A percentile compares a stretch with the other conserved stretches of the same genome.
These are phyloP conservation scores for Odontocerum albicorne DNA, from an alignment of 2,888 invertebrate species.

Conservation along the genomic window DNA sequence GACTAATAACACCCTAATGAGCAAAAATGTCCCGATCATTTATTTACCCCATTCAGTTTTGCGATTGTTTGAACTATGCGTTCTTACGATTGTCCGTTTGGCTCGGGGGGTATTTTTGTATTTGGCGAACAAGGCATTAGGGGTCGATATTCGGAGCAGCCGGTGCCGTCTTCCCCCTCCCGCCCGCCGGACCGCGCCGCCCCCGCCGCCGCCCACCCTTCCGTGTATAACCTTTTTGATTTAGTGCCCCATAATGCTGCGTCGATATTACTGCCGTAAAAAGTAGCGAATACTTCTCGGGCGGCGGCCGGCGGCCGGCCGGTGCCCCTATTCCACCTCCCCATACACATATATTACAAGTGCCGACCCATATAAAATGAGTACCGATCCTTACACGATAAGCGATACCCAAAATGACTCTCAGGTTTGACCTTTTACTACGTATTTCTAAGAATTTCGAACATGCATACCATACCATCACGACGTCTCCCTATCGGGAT, in stretches of 20 bases:
- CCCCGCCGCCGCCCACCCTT: constrained; percentile 17
- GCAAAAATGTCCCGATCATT: neutral
- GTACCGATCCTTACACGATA: too few species aligned
- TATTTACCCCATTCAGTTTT: neutral
- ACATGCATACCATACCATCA: too few species aligned
- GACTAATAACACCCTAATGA: neutral
- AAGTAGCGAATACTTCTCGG: constrained; percentile 16
- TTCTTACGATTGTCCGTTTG: constrained; percentile 7
- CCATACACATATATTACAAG: too few species aligned
- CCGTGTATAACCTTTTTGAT: constrained; percentile 26
- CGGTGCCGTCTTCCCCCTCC: constrained; percentile 32
- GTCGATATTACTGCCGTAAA: constrained; percentile 20
- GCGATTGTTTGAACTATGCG: neutral
- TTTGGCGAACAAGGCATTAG: constrained; percentile 11
- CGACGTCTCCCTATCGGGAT: too few species aligned
- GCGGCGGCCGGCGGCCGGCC: too few species aligned
- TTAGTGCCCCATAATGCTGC: constrained; percentile 31
- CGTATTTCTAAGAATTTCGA: too few species aligned
- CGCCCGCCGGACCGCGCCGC: constrained; percentile 6
- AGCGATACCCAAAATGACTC: too few species aligned
- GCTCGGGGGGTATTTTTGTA: neutral
- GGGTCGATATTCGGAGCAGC: constrained; percentile 37
- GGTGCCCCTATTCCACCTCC: too few species aligned
- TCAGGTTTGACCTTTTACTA: too few species aligned
- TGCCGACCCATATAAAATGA: too few species aligned